phyloP scores from a whole-genome alignment of 2,113 vertebrate species.

The Onychostruthus taczanowskii region DNA sequence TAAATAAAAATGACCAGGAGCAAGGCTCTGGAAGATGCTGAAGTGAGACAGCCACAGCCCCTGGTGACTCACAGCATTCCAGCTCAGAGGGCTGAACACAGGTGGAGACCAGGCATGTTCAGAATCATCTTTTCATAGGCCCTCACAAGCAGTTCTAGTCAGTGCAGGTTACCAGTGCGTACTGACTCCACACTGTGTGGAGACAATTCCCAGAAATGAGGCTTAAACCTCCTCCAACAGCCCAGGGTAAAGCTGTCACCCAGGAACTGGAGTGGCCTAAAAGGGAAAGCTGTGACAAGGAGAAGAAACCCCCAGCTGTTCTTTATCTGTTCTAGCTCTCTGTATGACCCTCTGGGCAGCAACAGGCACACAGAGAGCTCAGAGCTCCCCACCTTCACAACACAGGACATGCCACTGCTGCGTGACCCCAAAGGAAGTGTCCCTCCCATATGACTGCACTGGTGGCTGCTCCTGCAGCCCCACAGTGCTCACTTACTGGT shows the following conservation, averaged over 20 bases:
- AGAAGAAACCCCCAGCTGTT: background rate
- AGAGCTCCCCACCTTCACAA: background rate
- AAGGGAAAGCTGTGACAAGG: background rate
- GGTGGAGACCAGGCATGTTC: background rate
- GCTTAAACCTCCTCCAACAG: background rate
- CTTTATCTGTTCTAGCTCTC: background rate
- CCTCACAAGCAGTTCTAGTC: background rate
- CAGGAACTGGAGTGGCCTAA: background rate
- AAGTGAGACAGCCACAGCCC: background rate
- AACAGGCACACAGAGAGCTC: background rate
- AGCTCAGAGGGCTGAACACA: background rate
- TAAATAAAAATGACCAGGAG: background rate
- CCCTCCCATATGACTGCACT: background rate
- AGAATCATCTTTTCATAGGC: background rate
- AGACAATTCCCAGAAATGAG: background rate
- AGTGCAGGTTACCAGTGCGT: background rate
- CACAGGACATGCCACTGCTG: rapidly evolving
- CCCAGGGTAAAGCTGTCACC: background rate
- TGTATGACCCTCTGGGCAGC: background rate
- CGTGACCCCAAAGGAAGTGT: background rate
- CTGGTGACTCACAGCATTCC: background rate
- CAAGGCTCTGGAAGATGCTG: background rate
- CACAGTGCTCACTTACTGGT: constrained; percentile 79
- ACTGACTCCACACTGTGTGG: background rate
- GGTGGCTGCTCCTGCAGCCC: background rate